Evolutionary conservation across 2,888 invertebrate species (phyloP).

Genomic region (Pomacea canaliculata): DNA sequence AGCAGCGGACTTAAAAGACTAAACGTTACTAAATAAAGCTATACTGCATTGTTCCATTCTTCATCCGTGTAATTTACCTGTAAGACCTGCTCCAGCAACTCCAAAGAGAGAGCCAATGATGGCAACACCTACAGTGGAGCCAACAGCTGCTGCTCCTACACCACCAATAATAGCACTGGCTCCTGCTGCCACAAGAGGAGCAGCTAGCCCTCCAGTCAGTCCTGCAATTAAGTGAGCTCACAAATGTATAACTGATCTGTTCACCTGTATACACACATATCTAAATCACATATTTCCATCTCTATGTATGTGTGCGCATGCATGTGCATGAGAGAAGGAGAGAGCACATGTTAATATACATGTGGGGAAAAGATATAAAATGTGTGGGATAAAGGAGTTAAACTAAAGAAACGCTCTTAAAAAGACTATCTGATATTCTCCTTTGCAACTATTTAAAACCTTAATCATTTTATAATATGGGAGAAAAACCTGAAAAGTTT

Average conservation of each 20-base stretch:
- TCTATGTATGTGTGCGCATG: no score
- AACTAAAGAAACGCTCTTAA: neutral
- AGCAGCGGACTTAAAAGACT: no score
- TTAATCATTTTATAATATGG: neutral
- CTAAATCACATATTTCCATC: no score
- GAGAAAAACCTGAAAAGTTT: neutral
- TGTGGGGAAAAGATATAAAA: neutral
- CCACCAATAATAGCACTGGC: slow-evolving; percentile 72
- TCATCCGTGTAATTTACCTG: slow-evolving; percentile 68
- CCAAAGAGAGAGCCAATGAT: slow-evolving; percentile 77
- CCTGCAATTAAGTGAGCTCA: slow-evolving; percentile 65
- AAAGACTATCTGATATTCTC: neutral
- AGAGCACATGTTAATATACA: neutral
- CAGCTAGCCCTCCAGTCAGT: slow-evolving; percentile 78
- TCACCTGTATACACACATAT: no score
- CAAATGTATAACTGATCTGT: neutral
- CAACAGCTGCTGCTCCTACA: slow-evolving; percentile 71
- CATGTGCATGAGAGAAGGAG: neutral
- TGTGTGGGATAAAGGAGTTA: neutral
- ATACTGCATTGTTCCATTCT: neutral
- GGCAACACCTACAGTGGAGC: slow-evolving; percentile 66
- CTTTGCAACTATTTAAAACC: neutral
- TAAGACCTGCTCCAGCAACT: slow-evolving; percentile 78
- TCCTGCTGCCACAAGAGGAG: slow-evolving; percentile 74
- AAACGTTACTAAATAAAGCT: no score